Evolutionary conservation across 2,113 vertebrate genomes (phyloP).

Genomic region (Philantomba maxwellii): DNA sequence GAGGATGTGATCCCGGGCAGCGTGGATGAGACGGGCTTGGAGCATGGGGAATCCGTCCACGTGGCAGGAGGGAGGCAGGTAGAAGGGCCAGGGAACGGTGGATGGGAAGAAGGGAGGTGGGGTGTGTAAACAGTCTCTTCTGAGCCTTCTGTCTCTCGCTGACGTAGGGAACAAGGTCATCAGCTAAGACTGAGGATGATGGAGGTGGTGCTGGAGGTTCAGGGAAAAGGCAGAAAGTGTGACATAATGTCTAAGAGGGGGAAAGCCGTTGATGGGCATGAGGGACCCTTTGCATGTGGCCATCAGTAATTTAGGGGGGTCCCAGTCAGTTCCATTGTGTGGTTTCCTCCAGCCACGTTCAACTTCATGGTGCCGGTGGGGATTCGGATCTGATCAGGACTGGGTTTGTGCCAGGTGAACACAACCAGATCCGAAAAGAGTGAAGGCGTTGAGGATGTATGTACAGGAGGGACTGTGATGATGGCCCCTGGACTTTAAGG

Average conservation of each 20-base stretch:
- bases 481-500: not conserved
- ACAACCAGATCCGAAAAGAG: not conserved
- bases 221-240: not conserved
- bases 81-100: not conserved
- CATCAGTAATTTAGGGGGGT: rapidly evolving
- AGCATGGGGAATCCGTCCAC: not conserved
- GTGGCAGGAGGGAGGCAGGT: not conserved
- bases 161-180: not conserved
- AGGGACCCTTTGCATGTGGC: not conserved
- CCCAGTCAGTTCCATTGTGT: rapidly evolving
- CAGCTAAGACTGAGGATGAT: not conserved
- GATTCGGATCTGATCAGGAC: not conserved
- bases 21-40: not conserved
- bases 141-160: not conserved
- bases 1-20: rapidly evolving
- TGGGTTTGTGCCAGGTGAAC: not conserved
- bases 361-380: rapidly evolving
- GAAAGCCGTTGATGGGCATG: not conserved
- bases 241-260: not conserved
- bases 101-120: not conserved
- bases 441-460: not conserved
- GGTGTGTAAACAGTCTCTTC: not conserved
- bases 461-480: too few relatives aligned
- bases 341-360: not conserved
- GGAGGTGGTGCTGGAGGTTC: not conserved